phyloP scores from a whole-genome alignment of 2,888 invertebrate genomes.

The Fragum fragum region DNA sequence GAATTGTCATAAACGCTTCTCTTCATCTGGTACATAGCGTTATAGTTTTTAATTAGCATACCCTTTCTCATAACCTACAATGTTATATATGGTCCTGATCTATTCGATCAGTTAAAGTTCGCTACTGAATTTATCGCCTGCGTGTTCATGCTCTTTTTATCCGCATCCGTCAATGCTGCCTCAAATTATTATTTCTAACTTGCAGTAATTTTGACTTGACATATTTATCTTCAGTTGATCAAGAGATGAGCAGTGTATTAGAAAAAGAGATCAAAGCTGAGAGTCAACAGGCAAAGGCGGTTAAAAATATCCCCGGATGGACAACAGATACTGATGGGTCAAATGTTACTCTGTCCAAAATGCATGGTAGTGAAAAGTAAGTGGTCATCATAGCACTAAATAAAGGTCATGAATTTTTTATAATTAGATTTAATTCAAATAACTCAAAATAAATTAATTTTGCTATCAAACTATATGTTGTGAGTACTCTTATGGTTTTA shows the following conservation, averaged over 20 bases:
- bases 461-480: not conserved
- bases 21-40: not conserved
- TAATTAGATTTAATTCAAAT: not conserved
- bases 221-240: not conserved
- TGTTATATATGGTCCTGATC: no score
- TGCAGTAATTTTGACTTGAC: no score
- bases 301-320: conserved; percentile 91
- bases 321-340: conserved; percentile 93
- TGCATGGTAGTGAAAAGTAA: conserved; percentile 89
- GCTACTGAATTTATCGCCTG: not conserved
- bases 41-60: not conserved
- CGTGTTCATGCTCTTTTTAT: no score
- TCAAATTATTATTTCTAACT: no score
- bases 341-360: conserved; percentile 92
- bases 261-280: conserved; percentile 89
- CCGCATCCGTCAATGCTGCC: no score
- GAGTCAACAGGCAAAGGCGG: conserved; percentile 4
- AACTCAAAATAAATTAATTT: not conserved
- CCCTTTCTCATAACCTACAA: no score
- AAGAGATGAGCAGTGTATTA: conserved; percentile 94
- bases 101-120: not conserved
- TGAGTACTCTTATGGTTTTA: not conserved
- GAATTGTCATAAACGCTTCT: not conserved
- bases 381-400: no score
- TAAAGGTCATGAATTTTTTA: not conserved